Percentiles rank a stretch among this genome's conserved stretches.
These are phyloP conservation scores for Agapetus fuscipes DNA, from an alignment of 2,888 invertebrate species.

Conservation along the genomic window DNA sequence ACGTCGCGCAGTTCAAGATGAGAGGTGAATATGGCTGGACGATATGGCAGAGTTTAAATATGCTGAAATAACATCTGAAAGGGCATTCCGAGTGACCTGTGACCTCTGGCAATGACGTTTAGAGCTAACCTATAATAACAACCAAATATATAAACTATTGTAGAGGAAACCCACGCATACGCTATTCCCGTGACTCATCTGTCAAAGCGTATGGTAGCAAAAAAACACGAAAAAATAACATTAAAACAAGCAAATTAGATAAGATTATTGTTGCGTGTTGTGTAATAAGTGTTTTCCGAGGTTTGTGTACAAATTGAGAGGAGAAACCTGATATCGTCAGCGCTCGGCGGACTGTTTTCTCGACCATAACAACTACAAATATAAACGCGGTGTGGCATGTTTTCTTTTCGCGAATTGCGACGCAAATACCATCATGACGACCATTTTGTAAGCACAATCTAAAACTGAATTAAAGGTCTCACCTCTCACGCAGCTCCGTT, in stretches of 20 bases:
- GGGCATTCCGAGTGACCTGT: conserved; percentile 10
- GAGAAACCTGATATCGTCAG: no score
- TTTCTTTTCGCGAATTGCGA: no score
- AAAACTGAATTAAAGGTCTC: no score
- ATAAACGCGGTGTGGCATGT: conserved; percentile 3
- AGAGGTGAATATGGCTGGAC: conserved; percentile 1
- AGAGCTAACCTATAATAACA: conserved; percentile 6
- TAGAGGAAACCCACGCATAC: conserved; percentile 5
- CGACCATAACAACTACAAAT: conserved; percentile 11
- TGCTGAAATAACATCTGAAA: neutral
- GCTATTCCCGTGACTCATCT: conserved; percentile 6
- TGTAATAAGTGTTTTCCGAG: no score
- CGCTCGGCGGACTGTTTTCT: no score
- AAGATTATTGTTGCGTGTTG: no score
- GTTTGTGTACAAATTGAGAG: no score
- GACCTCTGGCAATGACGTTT: conserved; percentile 19
- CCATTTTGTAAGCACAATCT: neutral
- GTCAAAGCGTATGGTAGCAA: no score
- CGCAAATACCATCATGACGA: no score
- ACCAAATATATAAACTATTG: conserved; percentile 12
- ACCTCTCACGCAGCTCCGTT: conserved; percentile 55
- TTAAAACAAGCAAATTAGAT: no score
- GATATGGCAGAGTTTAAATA: neutral
- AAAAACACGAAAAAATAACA: no score
- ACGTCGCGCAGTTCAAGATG: no score